Evolutionary conservation across 2,888 invertebrate genomes (phyloP).

Genomic region (Caenorhabditis sp.): DNA sequence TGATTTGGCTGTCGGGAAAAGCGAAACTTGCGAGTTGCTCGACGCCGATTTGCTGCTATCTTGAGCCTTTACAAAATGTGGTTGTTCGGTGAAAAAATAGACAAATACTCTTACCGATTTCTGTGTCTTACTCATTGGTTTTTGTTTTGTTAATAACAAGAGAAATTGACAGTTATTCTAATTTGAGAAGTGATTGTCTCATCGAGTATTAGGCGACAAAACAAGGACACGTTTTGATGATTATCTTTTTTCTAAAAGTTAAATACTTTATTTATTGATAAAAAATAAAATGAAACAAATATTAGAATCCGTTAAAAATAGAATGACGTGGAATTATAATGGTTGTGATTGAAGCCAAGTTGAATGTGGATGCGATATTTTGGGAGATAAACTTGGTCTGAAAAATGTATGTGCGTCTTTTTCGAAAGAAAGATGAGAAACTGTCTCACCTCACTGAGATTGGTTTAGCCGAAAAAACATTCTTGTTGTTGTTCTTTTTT

Average conservation of each 20-base stretch:
- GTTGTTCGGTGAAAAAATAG: neutral
- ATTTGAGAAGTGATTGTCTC: neutral
- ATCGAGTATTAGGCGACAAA: conserved; percentile 23
- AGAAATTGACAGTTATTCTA: neutral
- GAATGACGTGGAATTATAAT: conserved; percentile 32
- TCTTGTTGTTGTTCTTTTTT: neutral
- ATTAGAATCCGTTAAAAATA: conserved; percentile 23
- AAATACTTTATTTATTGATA: neutral
- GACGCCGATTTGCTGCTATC: neutral
- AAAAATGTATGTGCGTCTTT: no score
- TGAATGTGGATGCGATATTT: conserved; percentile 16
- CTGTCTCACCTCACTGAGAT: no score
- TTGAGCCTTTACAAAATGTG: neutral
- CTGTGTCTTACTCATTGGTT: conserved; percentile 2
- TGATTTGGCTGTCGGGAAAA: conserved; percentile 27
- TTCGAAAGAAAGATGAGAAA: no score
- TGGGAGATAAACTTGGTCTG: conserved; percentile 23
- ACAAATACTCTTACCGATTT: neutral
- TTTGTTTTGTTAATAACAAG: conserved; percentile 3
- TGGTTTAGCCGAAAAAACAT: conserved; percentile 17
- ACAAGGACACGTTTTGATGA: neutral
- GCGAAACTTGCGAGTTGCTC: neutral
- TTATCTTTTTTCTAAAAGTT: no score
- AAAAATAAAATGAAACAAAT: neutral
- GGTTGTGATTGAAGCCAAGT: conserved; percentile 42